Percentiles rank a stretch among this genome's conserved stretches.
Conservation (phyloP, 2,797 vertebrate genomes). For the Gymnodraco acuticeps region DNA sequence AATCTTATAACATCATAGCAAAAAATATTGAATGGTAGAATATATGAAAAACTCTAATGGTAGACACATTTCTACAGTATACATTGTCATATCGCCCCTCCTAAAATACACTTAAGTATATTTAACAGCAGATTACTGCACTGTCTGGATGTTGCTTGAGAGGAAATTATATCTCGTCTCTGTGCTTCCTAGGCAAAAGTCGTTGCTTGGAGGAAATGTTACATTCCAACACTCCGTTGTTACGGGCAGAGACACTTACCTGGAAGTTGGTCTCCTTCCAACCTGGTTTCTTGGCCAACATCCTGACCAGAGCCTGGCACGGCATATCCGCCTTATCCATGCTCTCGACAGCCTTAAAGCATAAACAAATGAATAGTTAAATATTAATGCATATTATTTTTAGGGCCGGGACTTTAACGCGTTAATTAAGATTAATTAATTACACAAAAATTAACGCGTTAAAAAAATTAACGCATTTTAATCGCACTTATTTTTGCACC, state of each 20-base stretch:
- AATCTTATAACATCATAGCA: too few species aligned
- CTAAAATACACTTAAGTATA: too few species aligned
- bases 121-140: not conserved
- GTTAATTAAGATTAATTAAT: too few species aligned
- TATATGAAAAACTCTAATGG: too few species aligned
- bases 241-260: conserved; percentile 76
- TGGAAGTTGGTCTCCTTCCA: conserved; percentile 99
- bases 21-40: too few species aligned
- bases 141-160: not conserved
- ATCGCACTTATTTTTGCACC: too few species aligned
- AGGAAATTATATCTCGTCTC: not conserved
- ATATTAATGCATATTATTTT: not conserved
- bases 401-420: too few species aligned
- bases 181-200: not conserved
- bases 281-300: conserved; percentile 98
- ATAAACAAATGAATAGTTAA: conserved; percentile 12
- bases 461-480: too few species aligned
- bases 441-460: too few species aligned
- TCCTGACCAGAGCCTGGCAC: conserved; percentile 96
- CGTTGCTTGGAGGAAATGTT: not conserved
- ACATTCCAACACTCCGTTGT: not conserved
- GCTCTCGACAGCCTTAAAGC: conserved; percentile 91
- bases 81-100: too few species aligned
- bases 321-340: conserved; percentile 94
- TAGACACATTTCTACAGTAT: too few species aligned